A percentile compares a stretch with the other conserved stretches of the same genome.
Conservation (phyloP, 2,888 invertebrate species). For the Thecocarcelia acutangulata region DNA sequence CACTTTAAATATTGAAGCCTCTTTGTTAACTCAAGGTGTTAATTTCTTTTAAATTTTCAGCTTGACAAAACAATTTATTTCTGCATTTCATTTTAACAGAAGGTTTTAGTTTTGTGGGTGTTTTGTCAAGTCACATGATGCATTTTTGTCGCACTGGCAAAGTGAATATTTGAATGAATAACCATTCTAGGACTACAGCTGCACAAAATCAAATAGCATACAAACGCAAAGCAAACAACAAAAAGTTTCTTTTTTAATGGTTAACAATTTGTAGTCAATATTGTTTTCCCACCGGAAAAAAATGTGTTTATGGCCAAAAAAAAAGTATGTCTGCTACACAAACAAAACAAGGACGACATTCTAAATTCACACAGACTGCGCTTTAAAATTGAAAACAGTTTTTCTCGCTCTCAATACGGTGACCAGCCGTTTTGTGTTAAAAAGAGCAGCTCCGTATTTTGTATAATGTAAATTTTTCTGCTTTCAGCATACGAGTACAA, state of each 20-base stretch:
- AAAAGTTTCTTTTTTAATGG: slow-evolving; percentile 32
- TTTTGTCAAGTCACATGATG: slow-evolving; percentile 7
- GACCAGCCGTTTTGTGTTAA: neutral
- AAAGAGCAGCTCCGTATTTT: neutral
- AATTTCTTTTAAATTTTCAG: slow-evolving; percentile 1
- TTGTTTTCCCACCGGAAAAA: slow-evolving; percentile 5
- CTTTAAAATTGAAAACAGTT: neutral
- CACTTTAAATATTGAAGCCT: neutral
- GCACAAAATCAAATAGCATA: neutral
- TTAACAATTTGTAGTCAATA: slow-evolving; percentile 37
- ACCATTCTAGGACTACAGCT: neutral
- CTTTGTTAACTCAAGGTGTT: slow-evolving; percentile 27
- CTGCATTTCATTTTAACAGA: slow-evolving; percentile 17
- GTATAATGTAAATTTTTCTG: too few species aligned
- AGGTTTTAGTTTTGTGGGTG: slow-evolving; percentile 26
- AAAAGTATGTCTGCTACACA: neutral
- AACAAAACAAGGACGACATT: neutral
- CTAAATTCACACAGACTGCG: neutral
- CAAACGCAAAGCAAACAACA: neutral
- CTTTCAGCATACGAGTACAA: too few species aligned
- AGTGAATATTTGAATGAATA: slow-evolving; percentile 8
- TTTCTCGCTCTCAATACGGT: neutral
- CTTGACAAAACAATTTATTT: slow-evolving; percentile 8
- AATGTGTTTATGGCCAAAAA: slow-evolving; percentile 18
- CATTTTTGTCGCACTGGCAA: neutral